Base-by-base conservation (phyloP, 2,888 invertebrate species). In the Drosophila macrothrix region DNA sequence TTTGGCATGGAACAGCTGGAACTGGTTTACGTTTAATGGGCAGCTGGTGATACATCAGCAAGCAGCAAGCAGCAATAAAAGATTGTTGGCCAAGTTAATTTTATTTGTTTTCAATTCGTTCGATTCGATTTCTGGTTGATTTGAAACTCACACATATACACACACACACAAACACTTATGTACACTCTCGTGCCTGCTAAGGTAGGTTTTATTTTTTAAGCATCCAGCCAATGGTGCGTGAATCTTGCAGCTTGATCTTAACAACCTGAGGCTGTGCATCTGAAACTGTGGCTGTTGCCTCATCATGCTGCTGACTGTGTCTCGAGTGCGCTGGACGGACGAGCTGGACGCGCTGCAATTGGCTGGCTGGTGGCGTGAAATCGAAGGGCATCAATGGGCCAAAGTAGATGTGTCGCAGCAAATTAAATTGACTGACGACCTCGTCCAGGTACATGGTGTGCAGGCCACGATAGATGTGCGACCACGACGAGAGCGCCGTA, bases 401-500 rank as follows among this genome's bases (percentile, higher is more conserved):
- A 94, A 99, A 99, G 39, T 97, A 93, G 35, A 98, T 96, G 93
- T 99, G 98, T 91, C 99, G 99, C 63, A 99, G 96, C 0, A 99
- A 97, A 14, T 98, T 98, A 92, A 97, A 98, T 93, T 99, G 99
- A 0, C 95, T 94, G 67, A 99, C 94, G n/a, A 98, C 98, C 94
- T 99, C 99, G 72, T 96, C 99, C 94, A 98, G 97, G 92, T 99
- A 99, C 99, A 99, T 99, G 94, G 98, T 98, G 39, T 99, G 96
- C 22, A 99, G 95, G 22, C 99, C 99, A 74, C 95, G 94, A 93
- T 99, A 99, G 52, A 99, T 97, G 95, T 99, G 99, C 0, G 95
- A 93, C 99, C 99, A 99, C 12, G 95, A 95, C 0, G 96, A 95
- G 2, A 99, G 98, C 4, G 96, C 98, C 92, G 98, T 98, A 63